A percentile compares a stretch with the other conserved stretches of the same genome.
Evolutionary conservation across 2,888 invertebrate genomes (phyloP).

Genomic region (Conchocele bisecta): DNA sequence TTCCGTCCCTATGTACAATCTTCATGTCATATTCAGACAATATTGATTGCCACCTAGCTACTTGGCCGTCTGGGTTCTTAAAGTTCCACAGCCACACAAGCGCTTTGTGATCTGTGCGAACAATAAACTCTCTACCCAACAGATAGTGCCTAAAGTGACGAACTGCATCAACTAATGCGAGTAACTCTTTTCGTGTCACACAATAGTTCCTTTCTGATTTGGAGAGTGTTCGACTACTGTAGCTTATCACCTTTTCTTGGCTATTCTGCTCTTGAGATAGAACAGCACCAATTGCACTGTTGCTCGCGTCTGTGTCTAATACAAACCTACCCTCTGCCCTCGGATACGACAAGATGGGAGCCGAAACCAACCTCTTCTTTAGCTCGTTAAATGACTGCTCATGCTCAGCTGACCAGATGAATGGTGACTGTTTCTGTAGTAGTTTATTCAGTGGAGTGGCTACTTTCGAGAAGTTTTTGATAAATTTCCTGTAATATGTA

Average conservation of each 20-base stretch:
- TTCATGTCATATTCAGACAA: slow-evolving; percentile 31
- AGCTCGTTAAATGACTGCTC: slow-evolving; percentile 1
- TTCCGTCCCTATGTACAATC: slow-evolving; percentile 37
- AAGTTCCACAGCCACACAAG: slow-evolving; percentile 32
- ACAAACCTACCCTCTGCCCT: neutral
- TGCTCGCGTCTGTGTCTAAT: slow-evolving; percentile 29
- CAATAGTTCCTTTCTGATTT: slow-evolving; percentile 39
- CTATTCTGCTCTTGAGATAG: slow-evolving; percentile 33
- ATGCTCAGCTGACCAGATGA: slow-evolving; percentile 38
- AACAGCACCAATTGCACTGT: slow-evolving; percentile 23
- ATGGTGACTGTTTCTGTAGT: slow-evolving; percentile 11
- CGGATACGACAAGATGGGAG: neutral
- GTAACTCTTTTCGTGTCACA: slow-evolving; percentile 36
- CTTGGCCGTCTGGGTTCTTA: slow-evolving; percentile 39
- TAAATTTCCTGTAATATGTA: slow-evolving; percentile 58
- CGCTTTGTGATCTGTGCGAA: slow-evolving; percentile 39
- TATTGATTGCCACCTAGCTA: slow-evolving; percentile 43
- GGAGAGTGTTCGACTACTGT: slow-evolving; percentile 24
- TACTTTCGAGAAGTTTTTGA: slow-evolving; percentile 48
- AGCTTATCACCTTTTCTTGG: slow-evolving; percentile 22
- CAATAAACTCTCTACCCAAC: slow-evolving; percentile 23
- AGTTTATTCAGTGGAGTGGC: slow-evolving; percentile 51
- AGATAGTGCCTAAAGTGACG: slow-evolving; percentile 46
- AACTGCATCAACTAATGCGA: slow-evolving; percentile 30
- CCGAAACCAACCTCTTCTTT: neutral